A percentile compares a stretch with the other conserved stretches of the same genome.
Evolutionary conservation across 2,888 invertebrate genomes (phyloP).

Genomic region (Bombylius major): DNA sequence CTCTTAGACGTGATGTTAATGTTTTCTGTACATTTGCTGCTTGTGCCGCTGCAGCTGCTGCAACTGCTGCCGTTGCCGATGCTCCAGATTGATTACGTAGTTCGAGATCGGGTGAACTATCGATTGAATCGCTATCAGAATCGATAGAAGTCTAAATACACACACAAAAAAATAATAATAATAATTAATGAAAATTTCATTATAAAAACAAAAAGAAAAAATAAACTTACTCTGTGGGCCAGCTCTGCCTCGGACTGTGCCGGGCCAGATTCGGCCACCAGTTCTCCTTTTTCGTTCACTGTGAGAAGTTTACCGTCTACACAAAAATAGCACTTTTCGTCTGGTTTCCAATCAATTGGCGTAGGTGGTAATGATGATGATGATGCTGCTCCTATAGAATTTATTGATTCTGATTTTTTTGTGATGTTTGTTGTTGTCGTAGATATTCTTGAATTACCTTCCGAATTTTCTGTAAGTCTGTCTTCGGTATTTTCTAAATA

Average conservation of each 20-base stretch:
- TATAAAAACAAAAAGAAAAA: background rate
- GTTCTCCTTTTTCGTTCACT: conserved; percentile 37
- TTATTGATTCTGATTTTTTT: background rate
- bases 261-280: conserved; percentile 36
- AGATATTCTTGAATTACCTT: background rate
- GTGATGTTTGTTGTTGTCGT: conserved; percentile 5
- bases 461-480: background rate
- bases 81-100: conserved; percentile 1
- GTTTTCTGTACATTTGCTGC: conserved; percentile 38
- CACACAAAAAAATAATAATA: background rate
- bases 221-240: conserved; percentile 24
- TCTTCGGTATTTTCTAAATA: background rate
- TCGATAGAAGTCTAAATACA: conserved; percentile 34
- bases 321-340: conserved; percentile 76
- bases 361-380: conserved; percentile 23
- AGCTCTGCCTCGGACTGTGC: conserved; percentile 28
- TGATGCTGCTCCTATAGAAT: conserved; percentile 22
- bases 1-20: conserved; percentile 23
- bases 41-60: conserved; percentile 32
- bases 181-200: background rate
- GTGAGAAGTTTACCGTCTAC: conserved; percentile 56
- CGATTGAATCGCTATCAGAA: conserved; percentile 54
- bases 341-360: conserved; percentile 66
- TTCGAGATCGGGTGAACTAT: conserved; percentile 38
- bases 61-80: conserved; percentile 37